phyloP scores from a whole-genome alignment of 2,797 vertebrate species.

The Alectoris magna region DNA sequence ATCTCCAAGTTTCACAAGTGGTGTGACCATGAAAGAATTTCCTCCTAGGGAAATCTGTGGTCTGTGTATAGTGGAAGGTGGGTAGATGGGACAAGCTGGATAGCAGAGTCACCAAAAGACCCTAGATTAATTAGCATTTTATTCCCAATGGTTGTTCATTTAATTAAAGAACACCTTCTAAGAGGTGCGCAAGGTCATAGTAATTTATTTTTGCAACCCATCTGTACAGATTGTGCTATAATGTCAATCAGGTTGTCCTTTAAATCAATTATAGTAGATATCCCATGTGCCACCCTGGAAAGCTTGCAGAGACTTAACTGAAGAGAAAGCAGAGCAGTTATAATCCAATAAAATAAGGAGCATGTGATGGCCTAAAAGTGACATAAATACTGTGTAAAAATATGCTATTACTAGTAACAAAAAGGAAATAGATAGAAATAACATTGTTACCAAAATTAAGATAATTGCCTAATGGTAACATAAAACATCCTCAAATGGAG shows the following conservation, averaged over 20 bases:
- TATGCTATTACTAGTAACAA: background rate
- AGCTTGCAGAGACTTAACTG: background rate
- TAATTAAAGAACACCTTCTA: background rate
- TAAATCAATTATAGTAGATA: background rate
- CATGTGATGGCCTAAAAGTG: background rate
- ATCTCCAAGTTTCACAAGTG: background rate
- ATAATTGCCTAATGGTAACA: background rate
- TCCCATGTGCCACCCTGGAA: background rate
- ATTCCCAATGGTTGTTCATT: background rate
- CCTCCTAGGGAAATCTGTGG: background rate
- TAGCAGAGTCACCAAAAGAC: background rate
- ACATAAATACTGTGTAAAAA: background rate
- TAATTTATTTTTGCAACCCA: background rate
- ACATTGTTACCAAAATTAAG: background rate
- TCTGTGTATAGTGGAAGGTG: background rate
- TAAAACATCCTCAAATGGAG: background rate
- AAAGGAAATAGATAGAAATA: background rate
- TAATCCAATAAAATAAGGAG: background rate
- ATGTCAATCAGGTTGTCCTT: background rate
- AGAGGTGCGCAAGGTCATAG: background rate
- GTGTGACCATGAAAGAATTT: background rate
- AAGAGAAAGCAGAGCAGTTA: too few relatives aligned
- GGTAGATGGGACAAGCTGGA: background rate
- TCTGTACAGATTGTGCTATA: background rate
- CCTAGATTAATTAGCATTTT: background rate